Base-by-base conservation (phyloP, 2,113 vertebrate species). In the Steatornis caripensis region DNA sequence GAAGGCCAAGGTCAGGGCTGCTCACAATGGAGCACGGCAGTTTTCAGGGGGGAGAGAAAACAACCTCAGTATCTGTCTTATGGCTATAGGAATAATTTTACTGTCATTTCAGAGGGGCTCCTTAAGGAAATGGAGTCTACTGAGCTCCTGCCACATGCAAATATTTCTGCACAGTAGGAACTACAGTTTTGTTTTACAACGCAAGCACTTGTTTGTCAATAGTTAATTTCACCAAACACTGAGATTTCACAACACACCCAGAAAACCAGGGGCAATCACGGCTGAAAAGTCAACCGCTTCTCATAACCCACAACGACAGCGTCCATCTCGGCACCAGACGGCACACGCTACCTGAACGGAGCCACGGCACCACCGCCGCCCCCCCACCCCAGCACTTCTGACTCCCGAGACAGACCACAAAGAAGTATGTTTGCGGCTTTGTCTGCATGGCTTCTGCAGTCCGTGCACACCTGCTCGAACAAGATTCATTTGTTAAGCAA, bases 1-100 rank as follows among this genome's bases (percentile, higher is more conserved):
- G 21, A 89, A 96, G 95, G 94, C 75, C 95, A 98, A 97, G 94
- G 96, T 77, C 95, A 60, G 34, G 14, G 60, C 71, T 57, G 48
- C 90, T 22, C 76, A 36, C 64, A 15, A 4, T 37, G 76, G 27
- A 91, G 75, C 58, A 5, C 1, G 1, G 49, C 14, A 3, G 36
- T 55, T 71, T 83, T 57, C 6, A 2, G 22, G 37, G 70, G 18
- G 45, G 68, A 60, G 94, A n/a, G 46, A 53, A 95, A 95, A 94
- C 77, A 94, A 62, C 70, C 37, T 46, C 12, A 0, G 21, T 55
- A 72, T 85, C 78, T 72, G 65, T 60, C 48, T 66, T 24, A 8
- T 2, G 8, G 84, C 71, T 43, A 22, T 0, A 60, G 80, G 55
- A 48, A 51, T 81, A 49, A 64, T 39, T 71, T 23, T 15, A 9